A percentile compares a stretch with the other conserved stretches of the same genome.
Evolutionary conservation across 2,888 invertebrate species (phyloP).

Genomic region (Euzetes globulus): DNA sequence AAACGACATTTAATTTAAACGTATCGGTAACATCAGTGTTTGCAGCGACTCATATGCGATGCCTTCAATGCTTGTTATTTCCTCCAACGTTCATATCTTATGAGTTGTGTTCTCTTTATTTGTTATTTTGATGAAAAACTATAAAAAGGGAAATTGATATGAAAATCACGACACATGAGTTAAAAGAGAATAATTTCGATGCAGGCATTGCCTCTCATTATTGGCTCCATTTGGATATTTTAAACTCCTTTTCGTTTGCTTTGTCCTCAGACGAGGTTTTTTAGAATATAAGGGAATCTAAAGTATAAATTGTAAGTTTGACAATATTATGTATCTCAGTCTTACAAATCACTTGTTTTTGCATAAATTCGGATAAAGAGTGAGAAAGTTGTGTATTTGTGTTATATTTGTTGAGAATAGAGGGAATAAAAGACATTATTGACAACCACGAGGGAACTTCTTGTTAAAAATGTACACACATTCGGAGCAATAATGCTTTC

Average conservation of each 20-base stretch:
- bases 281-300: neutral
- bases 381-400: neutral
- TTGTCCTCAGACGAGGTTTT: neutral
- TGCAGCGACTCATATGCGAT: neutral
- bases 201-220: neutral
- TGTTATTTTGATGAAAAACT: slow-evolving; percentile 15
- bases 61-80: slow-evolving; percentile 14
- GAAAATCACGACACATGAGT: neutral
- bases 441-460: neutral
- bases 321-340: neutral
- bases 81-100: neutral
- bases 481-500: slow-evolving; percentile 13
- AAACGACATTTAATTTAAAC: slow-evolving; percentile 15
- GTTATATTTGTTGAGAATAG: neutral
- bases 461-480: neutral
- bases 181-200: neutral
- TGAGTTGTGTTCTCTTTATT: neutral
- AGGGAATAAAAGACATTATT: slow-evolving; percentile 2
- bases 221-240: slow-evolving; percentile 14
- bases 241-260: neutral
- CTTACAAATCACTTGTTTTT: neutral
- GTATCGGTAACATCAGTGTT: neutral
- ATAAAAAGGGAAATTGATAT: slow-evolving; percentile 13
- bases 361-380: neutral
- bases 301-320: no score